A percentile compares a stretch with the other conserved stretches of the same genome.
Conservation (phyloP, 1,140 invertebrate genomes). For the Venturia canescens region DNA sequence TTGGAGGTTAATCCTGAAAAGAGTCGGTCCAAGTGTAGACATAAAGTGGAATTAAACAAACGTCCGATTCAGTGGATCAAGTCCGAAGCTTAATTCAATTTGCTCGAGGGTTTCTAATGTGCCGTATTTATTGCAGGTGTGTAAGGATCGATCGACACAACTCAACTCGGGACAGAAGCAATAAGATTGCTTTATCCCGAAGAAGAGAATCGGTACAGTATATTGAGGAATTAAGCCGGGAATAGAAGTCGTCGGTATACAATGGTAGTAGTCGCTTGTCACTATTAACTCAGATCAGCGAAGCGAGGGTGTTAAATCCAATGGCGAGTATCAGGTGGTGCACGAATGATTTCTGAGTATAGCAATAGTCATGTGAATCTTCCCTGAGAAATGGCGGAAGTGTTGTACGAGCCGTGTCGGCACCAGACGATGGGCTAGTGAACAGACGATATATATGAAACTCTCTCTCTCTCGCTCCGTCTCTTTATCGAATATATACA, state of each 20-base stretch:
- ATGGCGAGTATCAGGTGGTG: constrained; percentile 47
- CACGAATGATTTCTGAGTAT: constrained; percentile 53
- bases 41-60: too few relatives aligned
- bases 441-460: neutral
- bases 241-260: neutral
- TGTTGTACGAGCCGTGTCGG: constrained; percentile 25
- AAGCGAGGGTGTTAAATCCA: constrained; percentile 55
- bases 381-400: constrained; percentile 39
- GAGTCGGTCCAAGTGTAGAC: too few relatives aligned
- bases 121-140: constrained; percentile 17
- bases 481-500: neutral
- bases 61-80: too few relatives aligned
- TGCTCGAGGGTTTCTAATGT: neutral
- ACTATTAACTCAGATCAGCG: constrained; percentile 60
- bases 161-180: neutral
- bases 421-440: constrained; percentile 7
- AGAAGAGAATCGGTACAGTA: neutral
- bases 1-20: too few relatives aligned
- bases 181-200: neutral
- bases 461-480: too few relatives aligned
- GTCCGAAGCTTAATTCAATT: too few relatives aligned
- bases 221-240: neutral
- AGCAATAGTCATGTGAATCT: constrained; percentile 56
- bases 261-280: constrained; percentile 27
- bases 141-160: constrained; percentile 1